These are phyloP conservation scores for Tetrapedia diversipes DNA, from an alignment of 2,888 invertebrate species.

Conservation along the genomic window DNA sequence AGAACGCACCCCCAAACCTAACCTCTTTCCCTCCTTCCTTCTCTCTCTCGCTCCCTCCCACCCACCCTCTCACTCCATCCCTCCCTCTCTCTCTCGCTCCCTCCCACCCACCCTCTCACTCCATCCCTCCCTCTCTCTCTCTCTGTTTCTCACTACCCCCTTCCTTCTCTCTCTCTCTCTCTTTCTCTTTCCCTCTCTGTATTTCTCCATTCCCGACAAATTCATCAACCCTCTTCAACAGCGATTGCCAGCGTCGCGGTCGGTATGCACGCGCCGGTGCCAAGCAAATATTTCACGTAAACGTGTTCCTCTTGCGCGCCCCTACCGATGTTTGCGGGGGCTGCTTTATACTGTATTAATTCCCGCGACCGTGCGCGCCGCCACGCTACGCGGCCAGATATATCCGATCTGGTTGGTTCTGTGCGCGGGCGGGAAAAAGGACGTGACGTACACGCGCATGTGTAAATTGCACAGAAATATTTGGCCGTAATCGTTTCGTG, in stretches of 20 bases:
- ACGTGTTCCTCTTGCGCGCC: conserved; percentile 18
- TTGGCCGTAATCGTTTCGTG: not conserved
- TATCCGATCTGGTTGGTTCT: not conserved
- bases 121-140: not conserved
- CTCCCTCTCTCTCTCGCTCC: not conserved
- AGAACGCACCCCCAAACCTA: conserved; percentile 47
- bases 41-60: too few relatives aligned
- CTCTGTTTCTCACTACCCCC: conserved; percentile 22
- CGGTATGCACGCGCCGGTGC: conserved; percentile 42
- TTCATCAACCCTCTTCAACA: conserved; percentile 62
- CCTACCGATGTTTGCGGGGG: conserved; percentile 23
- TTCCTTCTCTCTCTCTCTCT: not conserved
- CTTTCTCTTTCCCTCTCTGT: not conserved
- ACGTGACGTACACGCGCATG: not conserved
- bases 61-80: too few relatives aligned
- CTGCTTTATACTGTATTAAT: conserved; percentile 40
- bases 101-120: too few relatives aligned
- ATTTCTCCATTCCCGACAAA: conserved; percentile 47
- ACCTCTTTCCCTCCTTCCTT: too few relatives aligned
- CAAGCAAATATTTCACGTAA: conserved; percentile 56
- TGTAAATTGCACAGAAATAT: conserved; percentile 1
- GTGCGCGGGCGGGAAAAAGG: not conserved
- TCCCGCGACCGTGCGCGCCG: not conserved
- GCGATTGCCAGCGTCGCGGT: conserved; percentile 55
- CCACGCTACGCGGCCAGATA: not conserved